These are phyloP conservation scores for Nycticorax nycticorax DNA, from an alignment of 2,113 vertebrate species.

Conservation along the genomic window DNA sequence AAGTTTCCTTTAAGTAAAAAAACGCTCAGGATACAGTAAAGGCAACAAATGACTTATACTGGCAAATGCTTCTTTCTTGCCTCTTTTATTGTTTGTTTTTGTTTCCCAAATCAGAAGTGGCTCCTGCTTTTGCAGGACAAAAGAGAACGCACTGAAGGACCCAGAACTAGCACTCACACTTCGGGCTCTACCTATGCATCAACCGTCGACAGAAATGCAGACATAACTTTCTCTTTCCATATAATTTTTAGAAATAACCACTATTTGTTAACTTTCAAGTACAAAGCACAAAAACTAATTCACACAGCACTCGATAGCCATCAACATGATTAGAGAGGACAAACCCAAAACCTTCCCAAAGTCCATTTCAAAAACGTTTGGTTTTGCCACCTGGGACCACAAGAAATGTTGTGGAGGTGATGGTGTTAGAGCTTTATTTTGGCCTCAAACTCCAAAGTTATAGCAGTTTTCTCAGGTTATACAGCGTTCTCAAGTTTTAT, in stretches of 20 bases:
- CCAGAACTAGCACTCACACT: neutral
- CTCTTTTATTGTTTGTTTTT: neutral
- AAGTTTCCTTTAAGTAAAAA: neutral
- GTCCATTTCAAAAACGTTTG: neutral
- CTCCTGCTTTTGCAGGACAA: neutral
- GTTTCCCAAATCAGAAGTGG: neutral
- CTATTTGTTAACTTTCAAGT: neutral
- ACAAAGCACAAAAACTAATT: neutral
- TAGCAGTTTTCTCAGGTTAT: neutral
- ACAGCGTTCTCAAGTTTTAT: neutral
- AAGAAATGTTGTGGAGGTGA: neutral
- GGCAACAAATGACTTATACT: neutral
- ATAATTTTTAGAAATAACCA: neutral
- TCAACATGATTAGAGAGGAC: neutral
- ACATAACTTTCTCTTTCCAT: neutral
- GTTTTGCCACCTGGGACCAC: neutral
- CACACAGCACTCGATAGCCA: neutral
- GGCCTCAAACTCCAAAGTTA: neutral
- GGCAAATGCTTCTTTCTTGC: neutral
- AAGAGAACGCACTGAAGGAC: neutral
- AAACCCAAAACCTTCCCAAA: neutral
- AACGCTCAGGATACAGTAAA: neutral
- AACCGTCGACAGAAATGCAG: neutral
- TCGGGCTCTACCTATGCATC: neutral
- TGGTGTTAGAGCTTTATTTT: constrained; percentile 10